Base-by-base conservation (phyloP, 2,888 invertebrate genomes). In the Apamea anceps region DNA sequence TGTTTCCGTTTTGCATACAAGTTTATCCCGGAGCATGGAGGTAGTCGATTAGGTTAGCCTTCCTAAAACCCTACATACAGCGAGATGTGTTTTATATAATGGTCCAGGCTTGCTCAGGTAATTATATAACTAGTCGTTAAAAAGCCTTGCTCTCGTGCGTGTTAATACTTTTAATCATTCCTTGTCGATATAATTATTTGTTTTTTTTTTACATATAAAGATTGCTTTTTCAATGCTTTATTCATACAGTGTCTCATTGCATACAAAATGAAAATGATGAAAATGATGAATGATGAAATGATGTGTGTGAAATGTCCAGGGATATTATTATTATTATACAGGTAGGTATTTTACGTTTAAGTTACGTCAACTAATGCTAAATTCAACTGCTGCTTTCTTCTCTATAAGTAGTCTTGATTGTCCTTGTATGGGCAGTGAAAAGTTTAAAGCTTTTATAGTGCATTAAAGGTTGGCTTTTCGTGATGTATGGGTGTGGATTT, bases 1-100 rank as follows among this genome's bases (percentile, higher is more conserved):
- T 37, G 37, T 74, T 57, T 63, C 62, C n/a, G 54, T 80, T 81
- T 67, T 54, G 8, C 37, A 48, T 57, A 48, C 25, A 57, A 21
- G 18, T 37, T 71, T 63, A 63, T 57, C 51, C 21, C 18, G 18
- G 37, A 51, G 8, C 25, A 65, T 54, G 12, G 45, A 71, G 57
- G 10, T 15, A 48, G 54, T n/a, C 13, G 32, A n/a, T 13, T 25
- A n/a, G 12, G 15, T 42, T 60, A 45, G 45, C 60, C 12, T 37
- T 28, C 21, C 45, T 32, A 21, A 51, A 70, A 28, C 12, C 48
- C 25, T 21, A n/a, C n/a, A 71, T 42, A 18, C 0, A 48, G 15
- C 8, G 8, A 48, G 32, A 51, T 54, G 21, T 10, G 32, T 54
- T 71, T 42, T 15, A 42, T 18, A 15, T 25, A 7, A 54, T 45